phyloP scores from a whole-genome alignment of 2,888 invertebrate genomes.

The Phengaris arion region DNA sequence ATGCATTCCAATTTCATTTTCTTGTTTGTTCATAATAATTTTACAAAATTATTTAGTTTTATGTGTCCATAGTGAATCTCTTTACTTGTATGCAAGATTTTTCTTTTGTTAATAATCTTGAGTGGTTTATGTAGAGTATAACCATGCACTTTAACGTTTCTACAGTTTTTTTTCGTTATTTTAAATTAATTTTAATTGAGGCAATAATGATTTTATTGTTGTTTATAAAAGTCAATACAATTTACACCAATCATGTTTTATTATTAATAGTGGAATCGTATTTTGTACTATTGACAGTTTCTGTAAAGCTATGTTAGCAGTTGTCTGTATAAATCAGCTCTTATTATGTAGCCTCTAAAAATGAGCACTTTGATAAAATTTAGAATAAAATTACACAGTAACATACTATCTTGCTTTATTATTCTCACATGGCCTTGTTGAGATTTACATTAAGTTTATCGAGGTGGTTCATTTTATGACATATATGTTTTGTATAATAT shows the following conservation, averaged over 20 bases:
- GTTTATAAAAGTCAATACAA: not conserved
- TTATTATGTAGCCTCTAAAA: not conserved
- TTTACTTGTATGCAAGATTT: conserved; percentile 4
- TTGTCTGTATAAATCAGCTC: not conserved
- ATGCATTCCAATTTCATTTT: conserved; percentile 35
- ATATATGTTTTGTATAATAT: conserved; percentile 33
- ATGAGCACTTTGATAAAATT: conserved; percentile 7
- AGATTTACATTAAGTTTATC: conserved; percentile 36
- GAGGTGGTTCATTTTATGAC: conserved; percentile 40
- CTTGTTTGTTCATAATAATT: conserved; percentile 14
- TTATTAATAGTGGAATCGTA: not conserved
- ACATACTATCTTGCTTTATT: not conserved
- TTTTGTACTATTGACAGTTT: not conserved
- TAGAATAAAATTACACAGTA: not conserved
- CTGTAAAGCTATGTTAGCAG: not conserved
- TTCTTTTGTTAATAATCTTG: not conserved
- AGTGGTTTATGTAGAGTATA: not conserved
- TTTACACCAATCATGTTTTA: not conserved
- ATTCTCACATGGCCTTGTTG: not conserved
- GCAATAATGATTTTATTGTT: not conserved
- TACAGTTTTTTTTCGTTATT: not conserved
- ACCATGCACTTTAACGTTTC: not conserved
- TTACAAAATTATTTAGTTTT: conserved; percentile 8
- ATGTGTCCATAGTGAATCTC: conserved; percentile 24
- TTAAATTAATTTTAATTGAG: not conserved